Conservation (phyloP, 2,113 vertebrate species). For the Ceyx melanurus region DNA sequence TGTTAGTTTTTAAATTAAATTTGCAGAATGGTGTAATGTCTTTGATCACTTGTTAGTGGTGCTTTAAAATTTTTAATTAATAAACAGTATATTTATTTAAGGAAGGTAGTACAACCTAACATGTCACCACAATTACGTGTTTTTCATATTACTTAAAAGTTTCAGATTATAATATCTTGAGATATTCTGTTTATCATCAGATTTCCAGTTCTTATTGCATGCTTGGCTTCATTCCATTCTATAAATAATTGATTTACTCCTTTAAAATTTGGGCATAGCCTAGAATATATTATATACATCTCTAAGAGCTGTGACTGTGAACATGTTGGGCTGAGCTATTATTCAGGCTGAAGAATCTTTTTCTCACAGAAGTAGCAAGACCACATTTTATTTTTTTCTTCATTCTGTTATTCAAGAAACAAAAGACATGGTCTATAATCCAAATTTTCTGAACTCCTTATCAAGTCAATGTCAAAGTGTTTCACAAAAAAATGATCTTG, state of each 20-base stretch:
- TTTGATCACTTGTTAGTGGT: not conserved
- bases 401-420: not conserved
- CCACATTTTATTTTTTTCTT: not conserved
- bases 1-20: not conserved
- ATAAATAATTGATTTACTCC: not conserved
- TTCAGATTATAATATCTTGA: not conserved
- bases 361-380: not conserved
- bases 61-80: not conserved
- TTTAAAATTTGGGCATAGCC: not conserved
- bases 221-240: not conserved
- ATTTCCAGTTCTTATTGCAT: not conserved
- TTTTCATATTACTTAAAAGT: not conserved
- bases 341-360: accelerated
- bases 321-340: not conserved
- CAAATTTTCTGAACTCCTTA: not conserved
- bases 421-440: not conserved
- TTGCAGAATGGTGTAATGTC: not conserved
- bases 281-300: not conserved
- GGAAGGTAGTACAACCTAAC: not conserved
- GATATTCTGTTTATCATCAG: not conserved
- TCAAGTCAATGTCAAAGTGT: not conserved
- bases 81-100: not conserved
- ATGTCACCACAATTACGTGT: not conserved
- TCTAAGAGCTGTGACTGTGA: not conserved
- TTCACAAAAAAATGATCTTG: not conserved